Evolutionary conservation across 2,888 invertebrate species (phyloP).

Genomic region (Cheilosia soror): DNA sequence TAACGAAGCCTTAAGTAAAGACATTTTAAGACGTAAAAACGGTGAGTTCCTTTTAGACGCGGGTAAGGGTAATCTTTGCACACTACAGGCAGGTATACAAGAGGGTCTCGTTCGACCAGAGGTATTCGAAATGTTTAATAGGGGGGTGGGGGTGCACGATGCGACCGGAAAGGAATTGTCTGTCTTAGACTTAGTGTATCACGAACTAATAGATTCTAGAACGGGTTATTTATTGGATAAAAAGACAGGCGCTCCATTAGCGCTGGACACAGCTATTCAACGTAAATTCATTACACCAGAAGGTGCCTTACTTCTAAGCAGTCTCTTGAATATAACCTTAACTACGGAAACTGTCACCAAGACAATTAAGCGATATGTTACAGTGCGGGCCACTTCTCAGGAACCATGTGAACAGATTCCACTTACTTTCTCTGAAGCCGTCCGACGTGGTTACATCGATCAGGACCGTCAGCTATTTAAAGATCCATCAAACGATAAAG

Average conservation of each 20-base stretch:
- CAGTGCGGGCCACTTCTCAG: slow-evolving; percentile 87
- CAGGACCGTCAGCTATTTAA: slow-evolving; percentile 90
- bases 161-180: slow-evolving; percentile 89
- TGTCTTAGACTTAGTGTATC: slow-evolving; percentile 94
- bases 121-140: slow-evolving; percentile 93
- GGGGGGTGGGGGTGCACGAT: slow-evolving; percentile 92
- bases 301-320: slow-evolving; percentile 93
- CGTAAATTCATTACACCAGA: slow-evolving; percentile 93
- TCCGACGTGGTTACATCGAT: slow-evolving; percentile 91
- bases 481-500: slow-evolving; percentile 89
- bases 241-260: slow-evolving; percentile 88
- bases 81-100: slow-evolving; percentile 91
- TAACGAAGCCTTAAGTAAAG: slow-evolving; percentile 91
- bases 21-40: slow-evolving; percentile 89
- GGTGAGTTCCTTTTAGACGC: slow-evolving; percentile 90
- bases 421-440: slow-evolving; percentile 91
- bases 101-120: slow-evolving; percentile 92
- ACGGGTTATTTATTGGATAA: slow-evolving; percentile 93
- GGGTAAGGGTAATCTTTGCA: slow-evolving; percentile 90
- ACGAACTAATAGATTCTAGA: slow-evolving; percentile 93
- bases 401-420: slow-evolving; percentile 85
- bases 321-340: slow-evolving; percentile 93
- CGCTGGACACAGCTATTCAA: slow-evolving; percentile 93
- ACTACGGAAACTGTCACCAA: slow-evolving; percentile 94
- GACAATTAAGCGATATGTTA: slow-evolving; percentile 92